Evolutionary conservation across 2,888 invertebrate species (phyloP).

Genomic region (Sinelater perroti): DNA sequence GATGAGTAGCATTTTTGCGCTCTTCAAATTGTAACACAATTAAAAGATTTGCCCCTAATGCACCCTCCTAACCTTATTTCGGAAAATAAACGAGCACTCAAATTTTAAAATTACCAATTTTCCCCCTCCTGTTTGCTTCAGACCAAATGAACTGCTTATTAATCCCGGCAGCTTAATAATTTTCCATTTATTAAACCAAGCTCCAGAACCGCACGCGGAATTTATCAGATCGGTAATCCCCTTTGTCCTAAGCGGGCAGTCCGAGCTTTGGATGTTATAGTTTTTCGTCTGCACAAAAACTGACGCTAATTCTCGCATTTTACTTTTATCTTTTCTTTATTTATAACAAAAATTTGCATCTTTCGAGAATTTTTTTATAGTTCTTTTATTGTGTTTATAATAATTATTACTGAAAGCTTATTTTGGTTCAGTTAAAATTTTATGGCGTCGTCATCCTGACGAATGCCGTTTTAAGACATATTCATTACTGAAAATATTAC

Average conservation of each 20-base stretch:
- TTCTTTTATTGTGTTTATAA: too few relatives aligned
- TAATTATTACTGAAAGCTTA: too few relatives aligned
- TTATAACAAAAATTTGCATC: too few relatives aligned
- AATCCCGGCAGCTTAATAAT: constrained; percentile 27
- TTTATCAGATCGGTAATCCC: constrained; percentile 22
- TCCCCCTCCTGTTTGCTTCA: constrained; percentile 24
- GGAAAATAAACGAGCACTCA: constrained; percentile 27
- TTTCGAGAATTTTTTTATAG: too few relatives aligned
- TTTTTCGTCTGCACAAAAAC: too few relatives aligned
- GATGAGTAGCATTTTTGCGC: constrained; percentile 9
- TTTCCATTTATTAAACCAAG: constrained; percentile 26
- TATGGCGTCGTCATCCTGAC: too few relatives aligned
- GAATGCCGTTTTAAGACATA: too few relatives aligned
- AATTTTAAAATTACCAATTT: constrained; percentile 25
- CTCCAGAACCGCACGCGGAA: constrained; percentile 22
- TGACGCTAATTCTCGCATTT: too few relatives aligned
- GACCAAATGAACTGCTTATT: constrained; percentile 25
- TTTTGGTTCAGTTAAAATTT: too few relatives aligned
- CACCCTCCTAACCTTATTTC: constrained; percentile 18
- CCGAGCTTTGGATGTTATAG: too few relatives aligned
- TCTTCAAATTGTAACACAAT: constrained; percentile 17
- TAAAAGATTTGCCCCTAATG: constrained; percentile 23
- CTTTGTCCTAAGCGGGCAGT: constrained; percentile 4
- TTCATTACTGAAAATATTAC: too few relatives aligned
- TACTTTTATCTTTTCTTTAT: too few relatives aligned